These are phyloP conservation scores for Mechanitis messenoides DNA, from an alignment of 2,888 invertebrate species.

Conservation along the genomic window DNA sequence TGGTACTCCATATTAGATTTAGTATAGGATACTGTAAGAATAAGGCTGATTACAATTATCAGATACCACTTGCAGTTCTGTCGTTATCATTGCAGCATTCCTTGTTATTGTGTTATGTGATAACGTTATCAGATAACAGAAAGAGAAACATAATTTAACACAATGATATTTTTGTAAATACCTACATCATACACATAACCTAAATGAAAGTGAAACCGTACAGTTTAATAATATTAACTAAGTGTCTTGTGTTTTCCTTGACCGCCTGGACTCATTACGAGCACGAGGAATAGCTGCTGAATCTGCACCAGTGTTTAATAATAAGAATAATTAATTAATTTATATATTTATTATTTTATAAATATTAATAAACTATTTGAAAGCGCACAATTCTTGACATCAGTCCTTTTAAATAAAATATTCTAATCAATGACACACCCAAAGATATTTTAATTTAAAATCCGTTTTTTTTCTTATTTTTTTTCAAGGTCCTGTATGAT, in stretches of 20 bases:
- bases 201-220: background rate
- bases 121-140: constrained; percentile 13
- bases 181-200: background rate
- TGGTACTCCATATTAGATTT: constrained; percentile 8
- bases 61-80: constrained; percentile 21
- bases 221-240: constrained; percentile 5
- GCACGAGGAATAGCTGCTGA: background rate
- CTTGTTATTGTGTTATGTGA: constrained; percentile 23
- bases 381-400: too few relatives aligned
- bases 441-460: too few relatives aligned
- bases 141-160: background rate
- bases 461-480: too few relatives aligned
- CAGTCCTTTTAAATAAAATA: too few relatives aligned
- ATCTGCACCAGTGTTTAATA: too few relatives aligned
- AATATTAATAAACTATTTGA: too few relatives aligned
- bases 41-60: constrained; percentile 16
- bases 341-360: too few relatives aligned
- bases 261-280: constrained; percentile 29
- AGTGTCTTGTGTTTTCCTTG: constrained; percentile 25
- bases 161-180: too few relatives aligned
- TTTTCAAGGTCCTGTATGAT: background rate
- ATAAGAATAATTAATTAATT: too few relatives aligned
- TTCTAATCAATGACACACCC: too few relatives aligned
- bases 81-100: constrained; percentile 23
- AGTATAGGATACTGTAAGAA: background rate